These are phyloP conservation scores for Hassar affinis DNA, from an alignment of 2,113 vertebrate species.

Conservation along the genomic window DNA sequence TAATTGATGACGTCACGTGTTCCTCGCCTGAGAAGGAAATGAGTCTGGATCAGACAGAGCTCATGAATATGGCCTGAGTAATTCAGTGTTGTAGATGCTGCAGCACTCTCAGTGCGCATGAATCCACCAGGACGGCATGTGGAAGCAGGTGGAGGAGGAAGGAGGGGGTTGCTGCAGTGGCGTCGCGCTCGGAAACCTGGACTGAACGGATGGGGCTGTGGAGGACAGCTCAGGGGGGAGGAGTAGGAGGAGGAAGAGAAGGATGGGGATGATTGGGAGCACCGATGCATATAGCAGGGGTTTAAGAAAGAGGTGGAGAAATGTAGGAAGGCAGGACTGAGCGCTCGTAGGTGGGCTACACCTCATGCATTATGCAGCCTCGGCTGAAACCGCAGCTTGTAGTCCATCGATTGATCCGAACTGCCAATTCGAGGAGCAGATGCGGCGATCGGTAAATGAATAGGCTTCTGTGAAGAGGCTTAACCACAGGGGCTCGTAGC, in stretches of 20 bases:
- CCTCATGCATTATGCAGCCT: conserved; percentile 70
- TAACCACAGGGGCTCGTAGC: conserved; percentile 2
- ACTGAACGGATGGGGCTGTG: conserved; percentile 30
- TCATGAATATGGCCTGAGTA: conserved; percentile 9
- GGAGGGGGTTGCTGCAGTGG: conserved; percentile 81
- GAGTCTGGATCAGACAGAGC: background rate
- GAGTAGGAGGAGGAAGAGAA: conserved; percentile 10
- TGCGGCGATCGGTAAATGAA: conserved; percentile 54
- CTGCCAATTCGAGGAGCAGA: conserved; percentile 61
- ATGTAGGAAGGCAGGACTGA: conserved; percentile 35
- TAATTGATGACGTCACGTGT: background rate
- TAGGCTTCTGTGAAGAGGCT: conserved; percentile 35
- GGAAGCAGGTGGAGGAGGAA: conserved; percentile 70
- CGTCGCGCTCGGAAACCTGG: conserved; percentile 78
- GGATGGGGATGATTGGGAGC: conserved; percentile 4
- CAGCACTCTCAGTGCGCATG: conserved; percentile 46
- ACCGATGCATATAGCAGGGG: background rate
- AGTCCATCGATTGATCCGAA: conserved; percentile 65
- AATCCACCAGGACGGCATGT: conserved; percentile 67
- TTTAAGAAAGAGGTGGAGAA: conserved; percentile 59
- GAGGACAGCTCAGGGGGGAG: conserved; percentile 72
- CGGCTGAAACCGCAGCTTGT: conserved; percentile 59
- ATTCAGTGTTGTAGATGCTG: conserved; percentile 27
- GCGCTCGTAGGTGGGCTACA: conserved; percentile 37
- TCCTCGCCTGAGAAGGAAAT: background rate